Conservation (phyloP, 2,113 vertebrate genomes). For the Columba livia region DNA sequence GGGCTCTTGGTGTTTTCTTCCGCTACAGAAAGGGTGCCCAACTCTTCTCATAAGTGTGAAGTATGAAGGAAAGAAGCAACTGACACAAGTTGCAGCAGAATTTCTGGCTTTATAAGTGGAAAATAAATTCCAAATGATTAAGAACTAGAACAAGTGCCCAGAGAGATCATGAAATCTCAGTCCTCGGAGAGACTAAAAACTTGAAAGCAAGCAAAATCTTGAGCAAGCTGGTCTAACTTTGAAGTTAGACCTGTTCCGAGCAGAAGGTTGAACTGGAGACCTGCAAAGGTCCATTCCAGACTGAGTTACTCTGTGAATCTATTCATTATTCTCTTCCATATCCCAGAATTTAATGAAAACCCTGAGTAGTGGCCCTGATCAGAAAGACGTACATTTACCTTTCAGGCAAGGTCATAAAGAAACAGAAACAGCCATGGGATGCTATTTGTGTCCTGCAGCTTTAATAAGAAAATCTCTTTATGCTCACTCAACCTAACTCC, state of each 20-base stretch:
- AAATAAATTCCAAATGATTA: background rate
- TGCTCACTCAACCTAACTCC: background rate
- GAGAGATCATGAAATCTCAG: rapidly evolving
- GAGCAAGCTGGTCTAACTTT: background rate
- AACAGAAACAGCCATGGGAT: background rate
- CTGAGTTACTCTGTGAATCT: background rate
- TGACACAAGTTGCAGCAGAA: background rate
- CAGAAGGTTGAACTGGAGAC: background rate
- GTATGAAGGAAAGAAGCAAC: background rate
- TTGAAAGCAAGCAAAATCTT: background rate
- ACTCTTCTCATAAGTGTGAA: background rate
- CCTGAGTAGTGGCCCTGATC: background rate
- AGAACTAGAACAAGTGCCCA: background rate
- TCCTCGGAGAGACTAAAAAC: background rate
- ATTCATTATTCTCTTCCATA: background rate
- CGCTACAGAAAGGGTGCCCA: background rate
- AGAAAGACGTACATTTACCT: background rate
- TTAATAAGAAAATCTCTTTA: background rate
- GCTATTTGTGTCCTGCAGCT: background rate
- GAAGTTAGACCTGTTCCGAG: background rate
- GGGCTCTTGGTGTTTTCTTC: rapidly evolving
- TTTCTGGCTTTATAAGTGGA: background rate
- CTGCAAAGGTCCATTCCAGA: background rate
- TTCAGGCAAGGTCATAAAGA: background rate
- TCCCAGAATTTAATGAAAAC: background rate